Conservation (phyloP, 1,140 invertebrate genomes). For the Conus ventricosus region DNA sequence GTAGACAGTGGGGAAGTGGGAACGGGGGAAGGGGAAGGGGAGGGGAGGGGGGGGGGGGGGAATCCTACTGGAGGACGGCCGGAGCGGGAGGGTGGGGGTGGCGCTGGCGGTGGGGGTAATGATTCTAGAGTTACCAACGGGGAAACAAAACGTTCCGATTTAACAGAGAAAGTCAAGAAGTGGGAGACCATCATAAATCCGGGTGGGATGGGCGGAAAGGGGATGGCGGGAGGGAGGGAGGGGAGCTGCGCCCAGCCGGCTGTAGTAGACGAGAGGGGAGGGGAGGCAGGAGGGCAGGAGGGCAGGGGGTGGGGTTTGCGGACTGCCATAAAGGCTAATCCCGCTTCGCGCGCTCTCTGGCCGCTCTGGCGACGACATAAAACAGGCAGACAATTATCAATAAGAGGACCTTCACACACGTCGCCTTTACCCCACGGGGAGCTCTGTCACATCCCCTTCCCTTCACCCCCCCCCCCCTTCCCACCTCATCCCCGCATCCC, state of each 20-base stretch:
- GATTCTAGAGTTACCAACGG: neutral
- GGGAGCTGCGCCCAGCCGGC: neutral
- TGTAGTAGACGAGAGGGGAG: neutral
- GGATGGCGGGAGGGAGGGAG: neutral
- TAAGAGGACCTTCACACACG: neutral
- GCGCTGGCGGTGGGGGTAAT: neutral
- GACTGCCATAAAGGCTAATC: neutral
- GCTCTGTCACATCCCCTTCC: neutral
- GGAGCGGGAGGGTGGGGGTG: neutral
- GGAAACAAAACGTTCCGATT: neutral
- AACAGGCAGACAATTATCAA: constrained; percentile 22
- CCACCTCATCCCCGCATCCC: neutral
- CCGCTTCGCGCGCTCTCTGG: neutral
- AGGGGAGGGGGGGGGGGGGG: neutral
- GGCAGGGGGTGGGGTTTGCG: neutral
- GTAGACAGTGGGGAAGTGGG: neutral
- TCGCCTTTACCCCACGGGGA: neutral
- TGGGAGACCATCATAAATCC: neutral
- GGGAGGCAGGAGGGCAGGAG: neutral
- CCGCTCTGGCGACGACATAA: constrained; percentile 11
- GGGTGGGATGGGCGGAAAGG: neutral
- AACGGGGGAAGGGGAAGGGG: neutral
- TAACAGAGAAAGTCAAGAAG: constrained; percentile 15
- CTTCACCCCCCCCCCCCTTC: neutral
- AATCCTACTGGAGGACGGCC: too few relatives aligned